Evolutionary conservation across 2,113 vertebrate genomes (phyloP), one percentile per base, ranked within the genome.

Genomic region (Echinops telfairi): DNA sequence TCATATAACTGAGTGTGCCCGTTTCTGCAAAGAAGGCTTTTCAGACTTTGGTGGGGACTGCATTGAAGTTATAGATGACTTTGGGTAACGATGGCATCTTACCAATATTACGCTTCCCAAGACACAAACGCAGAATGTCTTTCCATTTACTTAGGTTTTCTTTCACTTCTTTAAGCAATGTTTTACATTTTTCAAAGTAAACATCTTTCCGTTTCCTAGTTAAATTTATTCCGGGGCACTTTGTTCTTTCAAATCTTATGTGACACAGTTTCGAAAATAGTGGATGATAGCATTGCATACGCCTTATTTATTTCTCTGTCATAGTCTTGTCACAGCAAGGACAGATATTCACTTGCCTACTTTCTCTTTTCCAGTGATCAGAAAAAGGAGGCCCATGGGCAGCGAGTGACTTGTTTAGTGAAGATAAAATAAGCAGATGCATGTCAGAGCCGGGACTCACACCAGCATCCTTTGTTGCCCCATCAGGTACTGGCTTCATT

Each of bases 291-390:
- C 36, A 10, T 66, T 53, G 47, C 40, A n/a, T 47, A 47, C 33
- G 29, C 5, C 17, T 43, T 47, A 62, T 78, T 62, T 23, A 64
- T 40, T 57, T 19, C 73, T n/a, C 27, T 87, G 7, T 22, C 22
- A 15, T 82, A 62, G 16, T 47, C 20, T 71, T 64, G 6, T 25
- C 31, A 1, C 60, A 75, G 53, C 27, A 66, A 83, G 29, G 77
- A 73, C 38, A 83, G 38, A 38, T 3, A 25, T 62, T 79, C 53
- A 84, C 79, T 36, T 9, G 53, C 60, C 29, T 86, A 17, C 8
- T 92, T 83, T 86, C 16, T 84, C 76, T 36, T 78, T 75, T 75
- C n/a, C 73, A 83, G 79, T 58, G 14, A 58, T 64, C 22, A 23
- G 17, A 43, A 36, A 79, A 88, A 79, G 83, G 79, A 73, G 33